Evolutionary conservation across 2,888 invertebrate genomes (phyloP).

Genomic region (Chromoteleia sp.): DNA sequence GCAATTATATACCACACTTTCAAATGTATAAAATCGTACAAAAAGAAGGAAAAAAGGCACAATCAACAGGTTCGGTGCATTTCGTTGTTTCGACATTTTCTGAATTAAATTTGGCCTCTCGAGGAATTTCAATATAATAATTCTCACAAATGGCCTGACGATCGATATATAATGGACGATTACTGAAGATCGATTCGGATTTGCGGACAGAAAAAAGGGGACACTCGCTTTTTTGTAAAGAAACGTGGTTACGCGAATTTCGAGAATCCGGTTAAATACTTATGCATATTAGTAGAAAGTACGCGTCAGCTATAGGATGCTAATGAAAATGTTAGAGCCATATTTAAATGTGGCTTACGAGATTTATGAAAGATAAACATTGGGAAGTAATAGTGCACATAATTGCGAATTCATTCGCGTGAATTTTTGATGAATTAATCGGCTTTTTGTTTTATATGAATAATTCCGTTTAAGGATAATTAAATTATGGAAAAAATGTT

Average conservation of each 20-base stretch:
- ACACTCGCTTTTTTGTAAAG: not conserved
- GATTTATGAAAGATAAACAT: slow-evolving; percentile 45
- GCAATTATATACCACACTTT: slow-evolving; percentile 57
- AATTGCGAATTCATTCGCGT: slow-evolving; percentile 17
- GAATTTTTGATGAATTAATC: slow-evolving; percentile 18
- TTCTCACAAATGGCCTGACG: not conserved
- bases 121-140: not conserved
- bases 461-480: slow-evolving; percentile 1
- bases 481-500: too few relatives aligned
- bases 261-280: slow-evolving; percentile 34
- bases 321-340: slow-evolving; percentile 31
- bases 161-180: not conserved
- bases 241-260: slow-evolving; percentile 19
- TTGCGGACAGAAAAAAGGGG: not conserved
- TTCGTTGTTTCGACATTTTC: slow-evolving; percentile 28
- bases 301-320: slow-evolving; percentile 4
- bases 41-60: slow-evolving; percentile 29
- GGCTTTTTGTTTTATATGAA: not conserved
- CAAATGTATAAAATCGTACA: slow-evolving; percentile 46
- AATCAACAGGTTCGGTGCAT: slow-evolving; percentile 39
- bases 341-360: slow-evolving; percentile 2
- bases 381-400: slow-evolving; percentile 23
- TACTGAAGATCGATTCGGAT: slow-evolving; percentile 5
- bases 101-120: slow-evolving; percentile 8
- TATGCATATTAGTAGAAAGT: slow-evolving; percentile 65